Base-by-base conservation (phyloP, 2,113 vertebrate genomes). In the Chaenogobius annularis region DNA sequence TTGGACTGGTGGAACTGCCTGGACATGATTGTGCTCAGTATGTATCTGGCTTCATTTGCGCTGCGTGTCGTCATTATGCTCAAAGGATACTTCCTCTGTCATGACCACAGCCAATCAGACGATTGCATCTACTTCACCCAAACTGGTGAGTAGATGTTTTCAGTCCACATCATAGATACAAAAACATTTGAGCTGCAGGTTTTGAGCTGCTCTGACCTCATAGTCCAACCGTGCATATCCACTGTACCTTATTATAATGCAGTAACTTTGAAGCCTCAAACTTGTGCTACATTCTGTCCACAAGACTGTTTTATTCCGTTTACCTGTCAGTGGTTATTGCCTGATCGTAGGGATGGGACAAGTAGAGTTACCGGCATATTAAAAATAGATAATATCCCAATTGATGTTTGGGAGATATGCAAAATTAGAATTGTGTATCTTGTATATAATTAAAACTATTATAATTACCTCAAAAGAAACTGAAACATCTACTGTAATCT, bases 1-100 rank as follows among this genome's bases (percentile, higher is more conserved):
- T 80, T 94, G 73, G 96, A 96, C 88, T 95, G 95, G 95, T 97
- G 96, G 95, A 96, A 96, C 89, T 95, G 94, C 83, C 84, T 97
- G 89, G 96, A 96, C 58, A 65, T 96, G 75, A 94, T 96, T 85
- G 95, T 95, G 77, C 93, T 97, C 81, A 96, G 95, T 80, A 94
- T 96, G 94, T 97, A 96, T 78, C 84, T 96, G 89, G 95, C 96
- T 0, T 94, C 96, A 22, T 97, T 97, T 17, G 65, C 92, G 0
- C 85, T 97, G 47, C 93, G 95, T 3, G 70, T 96, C 15, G 89
- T 96, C 3, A 88, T 97, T 69, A 61, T 93, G 37, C 85, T 95
- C 22, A 95, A 95, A 46, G 95, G 95, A 22, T 70, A 92, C 43
- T 17, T 94, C 73, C 83, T 93, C 67, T 97, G 96, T 66, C 40